Evolutionary conservation across 2,888 invertebrate genomes (phyloP).

Genomic region (Gryllus longicercus): DNA sequence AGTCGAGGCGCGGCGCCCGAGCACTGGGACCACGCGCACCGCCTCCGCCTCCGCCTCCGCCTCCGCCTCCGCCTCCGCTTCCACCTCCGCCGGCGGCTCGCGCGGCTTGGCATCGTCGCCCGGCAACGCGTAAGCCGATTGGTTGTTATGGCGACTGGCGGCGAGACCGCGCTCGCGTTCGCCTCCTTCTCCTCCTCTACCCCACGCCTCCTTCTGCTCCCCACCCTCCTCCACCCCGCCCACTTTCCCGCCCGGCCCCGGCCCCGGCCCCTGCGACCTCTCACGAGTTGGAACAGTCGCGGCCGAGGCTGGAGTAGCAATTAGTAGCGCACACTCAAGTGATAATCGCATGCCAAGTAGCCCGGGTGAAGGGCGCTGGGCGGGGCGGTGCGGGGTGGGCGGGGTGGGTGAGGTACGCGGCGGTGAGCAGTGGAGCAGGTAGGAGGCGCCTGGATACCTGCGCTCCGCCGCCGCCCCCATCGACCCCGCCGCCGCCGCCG

Average conservation of each 20-base stretch:
- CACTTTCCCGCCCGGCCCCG: not conserved
- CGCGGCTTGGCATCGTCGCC: not conserved
- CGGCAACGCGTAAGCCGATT: constrained; percentile 17
- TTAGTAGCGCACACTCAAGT: constrained; percentile 9
- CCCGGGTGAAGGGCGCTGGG: not conserved
- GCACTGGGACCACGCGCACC: not conserved
- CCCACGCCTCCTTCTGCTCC: not conserved
- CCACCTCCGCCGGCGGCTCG: not conserved
- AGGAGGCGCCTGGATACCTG: constrained; percentile 22
- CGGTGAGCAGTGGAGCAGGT: not conserved
- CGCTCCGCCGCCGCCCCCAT: constrained; percentile 21
- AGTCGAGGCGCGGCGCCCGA: not conserved
- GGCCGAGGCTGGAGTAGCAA: constrained; percentile 9
- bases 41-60: too few relatives aligned
- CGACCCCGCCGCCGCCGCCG: constrained; percentile 11
- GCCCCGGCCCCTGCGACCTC: not conserved
- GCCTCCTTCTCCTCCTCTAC: not conserved
- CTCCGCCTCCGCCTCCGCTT: too few relatives aligned
- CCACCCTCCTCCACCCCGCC: not conserved
- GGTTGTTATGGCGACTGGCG: constrained; percentile 17
- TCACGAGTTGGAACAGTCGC: not conserved
- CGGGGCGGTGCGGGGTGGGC: not conserved
- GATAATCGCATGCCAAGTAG: constrained; percentile 17
- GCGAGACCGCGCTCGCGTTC: not conserved
- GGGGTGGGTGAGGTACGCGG: not conserved